Conservation (phyloP, 2,888 invertebrate genomes). For the Polymixis lichenea region DNA sequence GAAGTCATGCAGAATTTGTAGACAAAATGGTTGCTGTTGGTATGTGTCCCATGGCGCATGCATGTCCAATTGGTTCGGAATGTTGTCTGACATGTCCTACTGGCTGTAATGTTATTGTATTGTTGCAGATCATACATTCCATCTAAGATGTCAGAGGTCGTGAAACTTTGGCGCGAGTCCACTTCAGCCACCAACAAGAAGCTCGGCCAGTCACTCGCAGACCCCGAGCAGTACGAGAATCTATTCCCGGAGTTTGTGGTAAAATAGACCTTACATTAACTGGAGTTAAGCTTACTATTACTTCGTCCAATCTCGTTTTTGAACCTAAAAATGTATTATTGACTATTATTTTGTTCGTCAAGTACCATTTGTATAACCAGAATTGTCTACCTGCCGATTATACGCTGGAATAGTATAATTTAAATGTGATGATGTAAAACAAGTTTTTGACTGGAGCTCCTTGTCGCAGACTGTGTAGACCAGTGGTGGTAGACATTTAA, state of each 20-base stretch:
- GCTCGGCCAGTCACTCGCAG: conserved; percentile 98
- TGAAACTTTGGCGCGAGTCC: conserved; percentile 96
- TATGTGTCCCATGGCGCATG: neutral
- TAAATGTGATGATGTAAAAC: neutral
- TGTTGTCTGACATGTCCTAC: neutral
- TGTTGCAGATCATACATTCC: conserved; percentile 96
- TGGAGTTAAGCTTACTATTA: neutral
- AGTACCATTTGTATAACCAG: neutral
- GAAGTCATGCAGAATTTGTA: neutral
- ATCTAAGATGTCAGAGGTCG: conserved; percentile 96
- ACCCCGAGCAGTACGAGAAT: conserved; percentile 98
- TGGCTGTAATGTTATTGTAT: neutral
- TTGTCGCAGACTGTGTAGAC: neutral
- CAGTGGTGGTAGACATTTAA: neutral
- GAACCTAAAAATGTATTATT: neutral
- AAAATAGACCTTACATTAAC: conserved; percentile 21
- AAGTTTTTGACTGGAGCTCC: neutral
- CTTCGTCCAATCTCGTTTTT: neutral
- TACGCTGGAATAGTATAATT: neutral
- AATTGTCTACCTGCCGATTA: neutral
- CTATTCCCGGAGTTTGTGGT: conserved; percentile 94
- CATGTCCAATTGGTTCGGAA: neutral
- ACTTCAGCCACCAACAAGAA: conserved; percentile 95
- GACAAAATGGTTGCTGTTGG: neutral
- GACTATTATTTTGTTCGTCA: neutral